These are phyloP conservation scores for Anarhynchus alexandrinus DNA, from an alignment of 2,113 vertebrate species.

Conservation along the genomic window DNA sequence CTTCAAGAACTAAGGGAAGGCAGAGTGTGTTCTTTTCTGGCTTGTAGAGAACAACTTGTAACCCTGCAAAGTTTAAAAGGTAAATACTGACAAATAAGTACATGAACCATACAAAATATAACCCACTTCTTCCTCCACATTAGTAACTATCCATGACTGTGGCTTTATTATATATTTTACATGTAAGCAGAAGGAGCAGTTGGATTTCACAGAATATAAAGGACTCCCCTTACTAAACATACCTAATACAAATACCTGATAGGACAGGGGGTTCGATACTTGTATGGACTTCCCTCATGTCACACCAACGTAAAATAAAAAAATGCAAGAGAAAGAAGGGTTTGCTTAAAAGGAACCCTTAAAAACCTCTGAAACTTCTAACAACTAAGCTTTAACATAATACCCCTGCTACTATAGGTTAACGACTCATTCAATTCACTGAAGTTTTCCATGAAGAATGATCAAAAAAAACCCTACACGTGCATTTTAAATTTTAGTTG, in stretches of 20 bases:
- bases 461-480: fast-evolving
- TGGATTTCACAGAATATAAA: neutral
- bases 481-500: neutral
- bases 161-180: neutral
- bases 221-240: neutral
- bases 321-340: neutral
- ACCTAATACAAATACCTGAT: neutral
- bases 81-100: neutral
- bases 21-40: neutral
- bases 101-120: neutral
- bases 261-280: neutral
- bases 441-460: neutral
- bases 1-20: neutral
- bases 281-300: neutral
- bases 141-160: neutral
- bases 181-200: neutral
- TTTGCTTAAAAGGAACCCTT: neutral
- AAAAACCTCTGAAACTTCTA: neutral
- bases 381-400: neutral
- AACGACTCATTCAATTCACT: neutral
- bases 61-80: neutral
- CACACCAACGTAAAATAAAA: neutral
- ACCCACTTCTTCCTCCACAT: neutral
- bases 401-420: neutral
- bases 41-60: neutral